Conservation (phyloP, 2,797 vertebrate genomes). For the Acrossocheilus fasciatus region DNA sequence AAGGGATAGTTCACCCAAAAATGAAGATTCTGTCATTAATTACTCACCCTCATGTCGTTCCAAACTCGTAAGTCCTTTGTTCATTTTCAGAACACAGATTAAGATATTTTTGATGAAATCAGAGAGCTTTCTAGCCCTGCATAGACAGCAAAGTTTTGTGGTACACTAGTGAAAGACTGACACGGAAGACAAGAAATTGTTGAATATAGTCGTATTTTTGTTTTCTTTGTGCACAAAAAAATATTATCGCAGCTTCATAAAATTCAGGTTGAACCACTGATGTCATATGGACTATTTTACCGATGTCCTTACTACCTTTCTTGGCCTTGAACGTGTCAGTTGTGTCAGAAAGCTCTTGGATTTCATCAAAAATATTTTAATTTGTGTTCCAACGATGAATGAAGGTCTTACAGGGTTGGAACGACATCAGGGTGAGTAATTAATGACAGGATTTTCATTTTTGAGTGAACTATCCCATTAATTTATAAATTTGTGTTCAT, state of each 20-base stretch:
- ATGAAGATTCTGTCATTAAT: no score
- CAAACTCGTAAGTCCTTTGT: background rate
- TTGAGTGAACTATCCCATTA: background rate
- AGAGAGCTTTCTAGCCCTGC: background rate
- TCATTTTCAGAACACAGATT: no score
- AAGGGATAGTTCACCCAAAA: no score
- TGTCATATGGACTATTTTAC: background rate
- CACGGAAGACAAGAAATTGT: background rate
- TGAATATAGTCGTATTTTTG: background rate
- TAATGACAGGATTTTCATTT: background rate
- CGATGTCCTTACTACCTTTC: background rate
- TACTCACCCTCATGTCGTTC: background rate
- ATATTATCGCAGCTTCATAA: background rate
- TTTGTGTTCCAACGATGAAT: background rate
- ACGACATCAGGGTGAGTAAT: background rate
- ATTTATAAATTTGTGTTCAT: background rate
- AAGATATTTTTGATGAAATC: background rate
- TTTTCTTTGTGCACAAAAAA: background rate
- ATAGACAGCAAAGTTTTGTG: background rate
- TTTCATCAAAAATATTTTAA: background rate
- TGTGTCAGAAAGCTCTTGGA: background rate
- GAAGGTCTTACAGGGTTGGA: background rate
- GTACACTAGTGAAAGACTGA: background rate
- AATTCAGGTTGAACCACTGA: background rate
- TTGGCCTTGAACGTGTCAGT: background rate